Percentiles rank a stretch among this genome's conserved stretches.
phyloP scores from a whole-genome alignment of 2,888 invertebrate genomes.

The Cerastis leucographa region DNA sequence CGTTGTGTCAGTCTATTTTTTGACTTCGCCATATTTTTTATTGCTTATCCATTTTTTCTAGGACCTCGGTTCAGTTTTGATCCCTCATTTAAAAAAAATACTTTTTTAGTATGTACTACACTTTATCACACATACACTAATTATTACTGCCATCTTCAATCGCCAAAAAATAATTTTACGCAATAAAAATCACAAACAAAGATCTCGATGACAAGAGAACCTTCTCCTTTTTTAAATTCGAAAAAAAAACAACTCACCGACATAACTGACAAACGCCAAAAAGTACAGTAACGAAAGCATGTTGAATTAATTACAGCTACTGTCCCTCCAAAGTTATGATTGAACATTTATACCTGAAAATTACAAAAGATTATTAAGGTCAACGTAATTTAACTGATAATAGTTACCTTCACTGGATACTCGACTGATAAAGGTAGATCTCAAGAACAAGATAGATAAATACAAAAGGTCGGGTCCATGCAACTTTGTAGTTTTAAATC shows the following conservation, averaged over 20 bases:
- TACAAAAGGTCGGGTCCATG: constrained; percentile 10
- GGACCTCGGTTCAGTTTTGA: too few species aligned
- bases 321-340: constrained; percentile 50
- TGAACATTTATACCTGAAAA: constrained; percentile 79
- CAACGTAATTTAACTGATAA: constrained; percentile 83
- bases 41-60: too few species aligned
- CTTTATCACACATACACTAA: too few species aligned
- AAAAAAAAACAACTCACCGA: constrained; percentile 49
- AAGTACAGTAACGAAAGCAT: constrained; percentile 72
- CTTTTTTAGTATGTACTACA: too few species aligned
- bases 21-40: too few species aligned
- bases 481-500: too few species aligned
- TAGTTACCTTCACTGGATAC: constrained; percentile 83
- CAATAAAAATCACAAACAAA: too few species aligned
- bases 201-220: too few species aligned
- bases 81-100: too few species aligned
- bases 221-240: not conserved
- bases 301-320: constrained; percentile 67
- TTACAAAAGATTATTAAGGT: constrained; percentile 84
- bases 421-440: constrained; percentile 77
- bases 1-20: too few species aligned
- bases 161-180: too few species aligned
- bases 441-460: constrained; percentile 44
- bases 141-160: too few species aligned
- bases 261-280: constrained; percentile 67